Conservation (phyloP, 2,797 vertebrate species). For the Apogon hyalosoma region DNA sequence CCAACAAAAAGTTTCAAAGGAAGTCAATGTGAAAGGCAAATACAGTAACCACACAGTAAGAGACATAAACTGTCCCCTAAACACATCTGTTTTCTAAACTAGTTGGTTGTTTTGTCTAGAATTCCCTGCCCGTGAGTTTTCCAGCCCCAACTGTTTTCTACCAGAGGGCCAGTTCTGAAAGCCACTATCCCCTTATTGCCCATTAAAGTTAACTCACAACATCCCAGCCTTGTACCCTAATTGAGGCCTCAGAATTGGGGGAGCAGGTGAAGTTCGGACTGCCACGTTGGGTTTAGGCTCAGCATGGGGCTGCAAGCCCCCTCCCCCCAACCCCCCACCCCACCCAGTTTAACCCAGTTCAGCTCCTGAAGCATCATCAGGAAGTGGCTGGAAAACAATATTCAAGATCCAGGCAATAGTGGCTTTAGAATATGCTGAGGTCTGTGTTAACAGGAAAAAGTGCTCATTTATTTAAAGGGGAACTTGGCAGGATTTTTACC, state of each 20-base stretch:
- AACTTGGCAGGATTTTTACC: too few relatives aligned
- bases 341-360: conserved; percentile 3
- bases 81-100: conserved; percentile 43
- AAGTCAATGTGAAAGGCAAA: background rate
- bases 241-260: conserved; percentile 60
- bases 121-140: conserved; percentile 24
- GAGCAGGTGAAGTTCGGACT: conserved; percentile 35
- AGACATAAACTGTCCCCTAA: conserved; percentile 5
- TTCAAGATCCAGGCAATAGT: background rate
- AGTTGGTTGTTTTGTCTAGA: conserved; percentile 33
- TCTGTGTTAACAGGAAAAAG: background rate
- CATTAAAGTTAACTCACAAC: conserved; percentile 75
- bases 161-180: conserved; percentile 50
- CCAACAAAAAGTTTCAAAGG: too few relatives aligned
- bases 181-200: conserved; percentile 64
- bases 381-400: background rate
- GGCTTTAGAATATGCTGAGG: background rate
- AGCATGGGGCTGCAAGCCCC: conserved; percentile 14
- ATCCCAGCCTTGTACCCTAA: conserved; percentile 67
- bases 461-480: too few relatives aligned
- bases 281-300: conserved; percentile 36
- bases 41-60: background rate
- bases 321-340: background rate
- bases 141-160: conserved; percentile 30
- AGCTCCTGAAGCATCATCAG: conserved; percentile 7